Evolutionary conservation across 2,113 vertebrate genomes (phyloP).

Genomic region (Tympanuchus pallidicinctus): DNA sequence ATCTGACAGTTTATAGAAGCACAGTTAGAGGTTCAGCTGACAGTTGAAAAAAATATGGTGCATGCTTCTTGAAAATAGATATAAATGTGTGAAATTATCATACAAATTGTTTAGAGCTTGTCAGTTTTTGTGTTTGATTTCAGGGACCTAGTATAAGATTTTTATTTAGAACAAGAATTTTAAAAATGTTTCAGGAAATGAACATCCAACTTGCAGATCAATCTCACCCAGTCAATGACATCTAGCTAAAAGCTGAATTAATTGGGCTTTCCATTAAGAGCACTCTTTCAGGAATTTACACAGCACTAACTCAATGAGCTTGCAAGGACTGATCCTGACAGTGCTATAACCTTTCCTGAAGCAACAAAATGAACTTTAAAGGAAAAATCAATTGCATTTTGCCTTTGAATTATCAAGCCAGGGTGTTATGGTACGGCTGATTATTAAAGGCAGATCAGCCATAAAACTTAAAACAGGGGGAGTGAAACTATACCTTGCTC

Average conservation of each 20-base stretch:
- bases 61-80: neutral
- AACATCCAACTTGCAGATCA: neutral
- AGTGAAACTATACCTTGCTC: neutral
- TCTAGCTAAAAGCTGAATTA: slow-evolving; percentile 14
- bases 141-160: neutral
- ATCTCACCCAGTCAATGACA: neutral
- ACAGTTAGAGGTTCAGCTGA: neutral
- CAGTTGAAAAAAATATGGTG: neutral
- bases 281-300: neutral
- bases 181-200: slow-evolving; percentile 30
- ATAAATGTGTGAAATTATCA: neutral
- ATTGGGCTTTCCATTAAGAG: slow-evolving; percentile 22
- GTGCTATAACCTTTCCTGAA: slow-evolving; percentile 11
- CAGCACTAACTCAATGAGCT: neutral
- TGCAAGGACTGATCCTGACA: neutral
- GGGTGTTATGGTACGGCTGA: neutral
- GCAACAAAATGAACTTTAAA: slow-evolving; percentile 15
- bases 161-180: neutral
- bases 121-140: neutral
- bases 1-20: neutral
- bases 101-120: neutral
- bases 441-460: neutral
- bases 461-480: neutral
- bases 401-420: neutral
- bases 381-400: neutral